These are phyloP conservation scores for Tipula unca DNA, from an alignment of 2,888 invertebrate genomes.

Conservation along the genomic window DNA sequence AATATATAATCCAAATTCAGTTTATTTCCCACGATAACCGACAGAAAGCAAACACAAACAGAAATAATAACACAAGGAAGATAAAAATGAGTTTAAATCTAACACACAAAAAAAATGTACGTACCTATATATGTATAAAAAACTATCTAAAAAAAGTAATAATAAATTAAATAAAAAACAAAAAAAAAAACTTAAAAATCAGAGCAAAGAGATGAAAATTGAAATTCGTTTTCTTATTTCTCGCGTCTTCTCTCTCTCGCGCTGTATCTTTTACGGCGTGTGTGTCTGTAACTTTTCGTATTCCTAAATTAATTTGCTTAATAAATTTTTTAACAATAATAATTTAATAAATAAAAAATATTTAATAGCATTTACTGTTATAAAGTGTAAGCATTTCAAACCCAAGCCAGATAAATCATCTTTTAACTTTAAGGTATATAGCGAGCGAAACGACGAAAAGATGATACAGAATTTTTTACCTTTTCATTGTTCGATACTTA, in stretches of 20 bases:
- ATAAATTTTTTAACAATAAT: neutral
- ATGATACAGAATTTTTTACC: neutral
- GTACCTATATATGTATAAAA: neutral
- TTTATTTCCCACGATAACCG: constrained; percentile 20
- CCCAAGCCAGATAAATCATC: neutral
- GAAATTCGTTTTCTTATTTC: neutral
- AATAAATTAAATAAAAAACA: neutral
- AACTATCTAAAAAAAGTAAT: constrained; percentile 8
- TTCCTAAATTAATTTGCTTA: neutral
- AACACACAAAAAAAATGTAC: neutral
- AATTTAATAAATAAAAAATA: neutral
- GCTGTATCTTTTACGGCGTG: neutral
- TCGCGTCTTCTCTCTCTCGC: neutral
- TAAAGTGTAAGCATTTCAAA: neutral
- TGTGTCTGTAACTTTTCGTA: neutral
- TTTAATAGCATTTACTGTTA: neutral
- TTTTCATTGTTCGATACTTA: neutral
- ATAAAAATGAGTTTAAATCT: neutral
- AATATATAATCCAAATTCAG: constrained; percentile 20
- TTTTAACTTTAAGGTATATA: neutral
- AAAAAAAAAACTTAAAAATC: neutral
- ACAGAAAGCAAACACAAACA: constrained; percentile 17
- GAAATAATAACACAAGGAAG: constrained; percentile 18
- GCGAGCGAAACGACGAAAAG: neutral
- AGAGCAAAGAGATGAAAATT: constrained; percentile 18